Evolutionary conservation across 2,797 vertebrate genomes (phyloP), one percentile per base, ranked within the genome.

Genomic region (Silurus lanzhouensis): DNA sequence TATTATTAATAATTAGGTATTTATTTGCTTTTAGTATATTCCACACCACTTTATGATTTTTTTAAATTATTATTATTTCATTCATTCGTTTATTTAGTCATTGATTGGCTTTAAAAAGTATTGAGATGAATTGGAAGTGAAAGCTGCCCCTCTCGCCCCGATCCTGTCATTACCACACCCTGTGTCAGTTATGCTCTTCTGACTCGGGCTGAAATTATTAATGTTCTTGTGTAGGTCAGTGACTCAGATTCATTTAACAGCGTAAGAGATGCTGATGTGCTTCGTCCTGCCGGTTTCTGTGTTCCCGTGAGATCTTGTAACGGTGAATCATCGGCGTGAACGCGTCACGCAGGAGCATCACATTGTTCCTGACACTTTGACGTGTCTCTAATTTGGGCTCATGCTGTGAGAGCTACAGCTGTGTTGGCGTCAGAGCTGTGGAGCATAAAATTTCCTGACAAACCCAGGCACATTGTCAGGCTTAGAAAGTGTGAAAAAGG

Each of bases 341-440:
- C 44, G 14, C 55, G 61, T 87, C 78, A 80, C 22, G 6, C 78
- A 9, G 80, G 71, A 67, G 4, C 72, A 48, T 78, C 80, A 75
- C 44, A 83, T 68, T 64, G 79, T 75, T 83, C 25, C 60, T 75
- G 12, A 78, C 14, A 64, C 55, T 80, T 90, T 84, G 81, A 86
- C 63, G 71, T 63, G 79, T 52, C 83, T 81, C 78, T 88, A 77
- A 87, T 83, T 84, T 81, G 63, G 78, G 58, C 82, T 71, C 71
- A 78, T 66, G 44, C 44, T 55, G 84, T 44, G 58, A 83, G 70
- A 72, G 46, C 83, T 84, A 68, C 83, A 87, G 85, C 85, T 87
- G 85, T 83, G 80, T 87, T 81, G 48, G 52, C 52, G n/a, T 85
- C 57, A 72, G 86, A 68, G 82, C 79, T 14, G 1, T 68, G 64